Percentiles rank a stretch among this genome's conserved stretches.
phyloP scores from a whole-genome alignment of 1,140 invertebrate genomes.

The Pseudomyrmex gracilis region DNA sequence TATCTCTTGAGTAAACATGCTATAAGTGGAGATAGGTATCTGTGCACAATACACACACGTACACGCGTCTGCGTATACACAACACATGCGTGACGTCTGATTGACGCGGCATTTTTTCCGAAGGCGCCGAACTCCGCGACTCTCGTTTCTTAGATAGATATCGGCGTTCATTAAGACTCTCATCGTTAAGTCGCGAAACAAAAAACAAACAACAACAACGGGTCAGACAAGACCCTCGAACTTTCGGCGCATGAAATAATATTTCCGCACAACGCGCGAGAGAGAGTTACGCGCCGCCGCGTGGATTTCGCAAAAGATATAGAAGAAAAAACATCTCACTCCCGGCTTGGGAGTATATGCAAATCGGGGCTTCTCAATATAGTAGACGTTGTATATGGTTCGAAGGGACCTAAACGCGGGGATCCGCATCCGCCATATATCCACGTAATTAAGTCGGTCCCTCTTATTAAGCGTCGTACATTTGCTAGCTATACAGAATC shows the following conservation, averaged over 20 bases:
- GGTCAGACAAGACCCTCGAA: slow-evolving; percentile 10
- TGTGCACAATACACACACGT: no score
- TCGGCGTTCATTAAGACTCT: slow-evolving; percentile 59
- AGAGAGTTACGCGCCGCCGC: slow-evolving; percentile 37
- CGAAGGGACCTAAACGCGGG: slow-evolving; percentile 60
- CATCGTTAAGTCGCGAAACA: slow-evolving; percentile 44
- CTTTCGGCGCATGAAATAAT: slow-evolving; percentile 64
- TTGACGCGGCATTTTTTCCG: slow-evolving; percentile 2
- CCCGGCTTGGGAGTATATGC: slow-evolving; percentile 68
- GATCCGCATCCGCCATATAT: slow-evolving; percentile 78
- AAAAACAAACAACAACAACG: slow-evolving; percentile 32
- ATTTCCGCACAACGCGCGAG: slow-evolving; percentile 52
- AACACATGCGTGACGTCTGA: not conserved
- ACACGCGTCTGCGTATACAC: no score
- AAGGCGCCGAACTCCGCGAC: slow-evolving; percentile 42
- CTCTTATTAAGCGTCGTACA: slow-evolving; percentile 75
- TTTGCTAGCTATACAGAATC: slow-evolving; percentile 62
- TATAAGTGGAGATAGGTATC: not conserved
- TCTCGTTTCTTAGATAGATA: no score
- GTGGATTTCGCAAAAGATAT: slow-evolving; percentile 1
- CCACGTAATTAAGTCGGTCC: slow-evolving; percentile 82
- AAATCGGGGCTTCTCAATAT: slow-evolving; percentile 75
- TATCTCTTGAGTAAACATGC: not conserved
- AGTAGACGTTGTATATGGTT: slow-evolving; percentile 72
- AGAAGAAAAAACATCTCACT: slow-evolving; percentile 33